Evolutionary conservation across 2,113 vertebrate species (phyloP).

Genomic region (western clawed frog (Xenopus tropicalis)): UCB_Xtro_10.0 CM004445.2:51042501-51043000

Average conservation of each 20-base stretch:
- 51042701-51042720: conserved; percentile 40
- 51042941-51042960: too few species aligned
- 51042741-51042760: conserved; percentile 55
- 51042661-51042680: conserved; percentile 36
- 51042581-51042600: conserved; percentile 53
- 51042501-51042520: conserved; percentile 51
- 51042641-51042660: conserved; percentile 47
- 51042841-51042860: too few species aligned
- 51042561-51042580: conserved; percentile 53
- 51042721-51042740: conserved; percentile 30
- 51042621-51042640: conserved; percentile 52
- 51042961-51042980: too few species aligned
- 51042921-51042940: too few species aligned
- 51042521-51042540: conserved; percentile 54
- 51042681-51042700: conserved; percentile 43
- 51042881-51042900: too few species aligned
- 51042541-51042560: conserved; percentile 54
- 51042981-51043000: too few species aligned
- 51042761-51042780: conserved; percentile 41
- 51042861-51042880: too few species aligned
- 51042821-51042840: too few species aligned
- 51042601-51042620: conserved; percentile 51
- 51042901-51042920: too few species aligned
- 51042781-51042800: not conserved
- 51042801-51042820: not conserved